A percentile compares a stretch with the other conserved stretches of the same genome.
Conservation (phyloP, 2,113 vertebrate species). For the Arenaria interpres region DNA sequence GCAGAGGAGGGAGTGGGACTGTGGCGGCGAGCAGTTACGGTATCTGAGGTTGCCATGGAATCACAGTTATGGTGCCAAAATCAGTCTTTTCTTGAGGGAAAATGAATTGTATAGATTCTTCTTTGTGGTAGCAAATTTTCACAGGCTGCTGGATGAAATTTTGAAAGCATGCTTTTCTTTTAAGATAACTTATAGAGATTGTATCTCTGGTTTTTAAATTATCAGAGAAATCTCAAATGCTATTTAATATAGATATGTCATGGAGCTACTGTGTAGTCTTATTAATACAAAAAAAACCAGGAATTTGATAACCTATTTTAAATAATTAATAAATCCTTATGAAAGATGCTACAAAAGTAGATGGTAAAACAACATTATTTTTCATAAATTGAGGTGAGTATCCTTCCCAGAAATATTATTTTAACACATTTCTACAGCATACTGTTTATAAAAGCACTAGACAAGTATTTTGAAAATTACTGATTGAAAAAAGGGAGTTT, state of each 20-base stretch:
- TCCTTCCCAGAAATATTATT: background rate
- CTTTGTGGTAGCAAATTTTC: background rate
- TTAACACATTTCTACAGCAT: background rate
- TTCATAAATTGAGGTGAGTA: background rate
- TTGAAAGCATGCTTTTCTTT: background rate
- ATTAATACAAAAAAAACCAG: background rate
- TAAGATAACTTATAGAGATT: background rate
- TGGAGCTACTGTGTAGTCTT: background rate
- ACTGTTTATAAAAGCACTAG: background rate
- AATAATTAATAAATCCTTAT: background rate
- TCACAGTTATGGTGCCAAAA: background rate
- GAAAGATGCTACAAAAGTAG: background rate
- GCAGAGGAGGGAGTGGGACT: background rate
- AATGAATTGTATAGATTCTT: background rate
- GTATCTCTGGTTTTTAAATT: background rate
- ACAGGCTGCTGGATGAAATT: background rate
- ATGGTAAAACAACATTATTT: background rate
- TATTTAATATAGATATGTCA: background rate
- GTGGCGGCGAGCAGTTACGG: background rate
- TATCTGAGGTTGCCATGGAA: constrained; percentile 26
- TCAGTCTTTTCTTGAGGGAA: background rate
- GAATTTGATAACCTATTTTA: background rate
- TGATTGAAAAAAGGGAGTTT: background rate
- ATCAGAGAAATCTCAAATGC: background rate
- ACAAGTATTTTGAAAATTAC: background rate